Conservation (phyloP, 2,888 invertebrate genomes). For the Sisyra terminalis region DNA sequence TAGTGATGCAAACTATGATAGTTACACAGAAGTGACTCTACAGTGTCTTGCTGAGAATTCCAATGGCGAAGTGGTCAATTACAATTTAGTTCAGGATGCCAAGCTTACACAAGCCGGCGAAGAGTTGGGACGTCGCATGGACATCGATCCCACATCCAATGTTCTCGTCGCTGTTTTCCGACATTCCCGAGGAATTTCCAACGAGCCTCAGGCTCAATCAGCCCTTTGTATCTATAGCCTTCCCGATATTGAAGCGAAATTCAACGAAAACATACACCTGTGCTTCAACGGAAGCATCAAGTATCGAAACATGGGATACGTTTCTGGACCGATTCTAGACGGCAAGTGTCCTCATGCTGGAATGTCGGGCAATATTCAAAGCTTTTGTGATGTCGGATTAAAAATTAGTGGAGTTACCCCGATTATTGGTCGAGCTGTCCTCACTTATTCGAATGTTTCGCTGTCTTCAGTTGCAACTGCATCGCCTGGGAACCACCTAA, state of each 20-base stretch:
- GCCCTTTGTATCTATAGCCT: conserved; percentile 89
- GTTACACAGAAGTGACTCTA: conserved; percentile 91
- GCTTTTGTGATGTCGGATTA: conserved; percentile 82
- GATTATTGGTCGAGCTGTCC: conserved; percentile 57
- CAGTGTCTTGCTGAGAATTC: conserved; percentile 61
- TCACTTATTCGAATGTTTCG: conserved; percentile 63
- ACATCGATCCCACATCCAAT: conserved; percentile 61
- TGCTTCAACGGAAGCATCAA: conserved; percentile 92
- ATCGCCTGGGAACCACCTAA: conserved; percentile 78
- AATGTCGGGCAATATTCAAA: conserved; percentile 75
- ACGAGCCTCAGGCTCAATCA: conserved; percentile 66
- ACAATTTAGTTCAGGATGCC: conserved; percentile 87
- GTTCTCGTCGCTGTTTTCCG: conserved; percentile 81
- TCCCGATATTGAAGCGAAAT: conserved; percentile 78
- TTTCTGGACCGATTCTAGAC: conserved; percentile 80
- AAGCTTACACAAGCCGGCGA: conserved; percentile 71
- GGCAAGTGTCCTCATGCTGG: conserved; percentile 81
- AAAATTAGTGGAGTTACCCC: conserved; percentile 84
- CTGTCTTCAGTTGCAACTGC: conserved; percentile 75
- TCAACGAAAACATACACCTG: conserved; percentile 93
- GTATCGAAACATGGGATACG: conserved; percentile 81
- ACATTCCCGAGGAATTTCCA: conserved; percentile 74
- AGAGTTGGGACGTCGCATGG: conserved; percentile 65
- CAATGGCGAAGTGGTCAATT: conserved; percentile 40
- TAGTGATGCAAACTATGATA: conserved; percentile 87